Evolutionary conservation across 2,888 invertebrate species (phyloP).

Genomic region (Zaprionus obscuricornis): DNA sequence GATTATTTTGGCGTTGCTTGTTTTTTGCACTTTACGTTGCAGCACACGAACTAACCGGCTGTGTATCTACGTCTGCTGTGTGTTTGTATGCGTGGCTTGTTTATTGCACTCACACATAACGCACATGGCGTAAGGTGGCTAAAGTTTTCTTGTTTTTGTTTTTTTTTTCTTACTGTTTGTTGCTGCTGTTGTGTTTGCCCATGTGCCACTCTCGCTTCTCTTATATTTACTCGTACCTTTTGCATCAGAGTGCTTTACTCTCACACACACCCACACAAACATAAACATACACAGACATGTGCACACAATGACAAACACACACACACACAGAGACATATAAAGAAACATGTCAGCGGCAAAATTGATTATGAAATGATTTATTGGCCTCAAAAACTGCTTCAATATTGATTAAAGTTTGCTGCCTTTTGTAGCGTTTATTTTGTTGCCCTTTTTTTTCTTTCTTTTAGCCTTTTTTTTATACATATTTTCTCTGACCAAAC

Average conservation of each 20-base stretch:
- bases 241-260: constrained; percentile 23
- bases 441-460: constrained; percentile 6
- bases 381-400: constrained; percentile 79
- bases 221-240: constrained; percentile 37
- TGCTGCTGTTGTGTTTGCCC: constrained; percentile 46
- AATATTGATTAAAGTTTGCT: constrained; percentile 76
- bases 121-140: constrained; percentile 47
- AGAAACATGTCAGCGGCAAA: constrained; percentile 73
- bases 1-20: constrained; percentile 68
- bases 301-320: constrained; percentile 2
- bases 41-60: constrained; percentile 32
- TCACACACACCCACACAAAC: constrained; percentile 10
- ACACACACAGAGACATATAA: constrained; percentile 8
- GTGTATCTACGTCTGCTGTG: constrained; percentile 20
- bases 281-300: constrained; percentile 9
- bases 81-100: constrained; percentile 56
- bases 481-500: too few species aligned
- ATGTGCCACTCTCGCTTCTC: constrained; percentile 46
- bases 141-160: too few species aligned
- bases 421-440: constrained; percentile 22
- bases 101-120: constrained; percentile 59
- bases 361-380: constrained; percentile 81
- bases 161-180: too few species aligned
- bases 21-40: constrained; percentile 53
- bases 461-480: constrained; percentile 1